phyloP scores from a whole-genome alignment of 2,888 invertebrate species.

The Cerastoderma edule region DNA sequence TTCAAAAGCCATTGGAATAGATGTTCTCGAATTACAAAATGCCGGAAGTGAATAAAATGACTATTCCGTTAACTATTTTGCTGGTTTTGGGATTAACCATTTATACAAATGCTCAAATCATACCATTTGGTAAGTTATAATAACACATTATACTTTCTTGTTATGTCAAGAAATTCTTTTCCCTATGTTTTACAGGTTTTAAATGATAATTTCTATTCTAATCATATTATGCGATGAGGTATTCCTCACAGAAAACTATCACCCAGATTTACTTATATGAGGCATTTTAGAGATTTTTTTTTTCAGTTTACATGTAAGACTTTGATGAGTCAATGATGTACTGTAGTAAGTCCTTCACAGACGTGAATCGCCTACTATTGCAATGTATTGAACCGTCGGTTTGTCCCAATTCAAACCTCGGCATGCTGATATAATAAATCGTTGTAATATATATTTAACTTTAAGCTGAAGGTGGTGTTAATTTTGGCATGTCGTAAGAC shows the following conservation, averaged over 20 bases:
- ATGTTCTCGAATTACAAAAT: constrained; percentile 2
- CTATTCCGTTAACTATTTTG: background rate
- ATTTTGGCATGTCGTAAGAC: no score
- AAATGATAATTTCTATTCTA: background rate
- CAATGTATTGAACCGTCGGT: no score
- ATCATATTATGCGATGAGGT: background rate
- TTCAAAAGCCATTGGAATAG: no score
- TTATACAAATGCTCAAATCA: constrained; percentile 7
- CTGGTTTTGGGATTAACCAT: constrained; percentile 10
- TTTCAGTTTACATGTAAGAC: background rate
- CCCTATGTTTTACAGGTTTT: background rate
- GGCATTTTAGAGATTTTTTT: background rate
- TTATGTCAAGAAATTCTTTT: background rate
- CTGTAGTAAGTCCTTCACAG: no score
- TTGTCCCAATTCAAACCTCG: no score
- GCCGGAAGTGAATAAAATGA: constrained; percentile 14
- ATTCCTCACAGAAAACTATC: background rate
- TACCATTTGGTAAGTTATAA: constrained; percentile 21
- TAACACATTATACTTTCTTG: background rate
- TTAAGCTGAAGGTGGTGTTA: no score
- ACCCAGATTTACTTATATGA: background rate
- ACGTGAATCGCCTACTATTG: no score
- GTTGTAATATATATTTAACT: no score
- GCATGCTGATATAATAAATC: no score
- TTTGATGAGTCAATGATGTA: no score